Evolutionary conservation across 2,888 invertebrate species (phyloP).

Genomic region (Bimastos eiseni): DNA sequence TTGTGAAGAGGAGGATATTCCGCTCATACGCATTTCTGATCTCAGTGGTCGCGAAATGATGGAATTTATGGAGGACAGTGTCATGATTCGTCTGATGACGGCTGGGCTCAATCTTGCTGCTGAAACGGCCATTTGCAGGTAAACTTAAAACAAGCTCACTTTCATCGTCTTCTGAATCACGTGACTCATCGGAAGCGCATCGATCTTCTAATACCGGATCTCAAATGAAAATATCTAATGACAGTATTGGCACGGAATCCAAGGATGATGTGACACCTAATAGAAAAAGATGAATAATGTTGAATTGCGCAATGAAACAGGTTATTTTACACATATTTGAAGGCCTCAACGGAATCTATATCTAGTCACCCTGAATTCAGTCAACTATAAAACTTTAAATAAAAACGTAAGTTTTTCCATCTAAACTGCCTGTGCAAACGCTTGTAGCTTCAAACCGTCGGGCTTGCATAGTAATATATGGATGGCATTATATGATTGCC

Average conservation of each 20-base stretch:
- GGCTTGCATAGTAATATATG: neutral
- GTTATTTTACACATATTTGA: neutral
- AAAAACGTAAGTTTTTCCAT: neutral
- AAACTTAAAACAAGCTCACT: neutral
- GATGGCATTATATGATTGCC: no score
- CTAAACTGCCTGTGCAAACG: neutral
- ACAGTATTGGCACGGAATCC: neutral
- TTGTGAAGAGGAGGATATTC: neutral
- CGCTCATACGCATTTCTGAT: neutral
- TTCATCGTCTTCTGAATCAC: neutral
- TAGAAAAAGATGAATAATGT: neutral
- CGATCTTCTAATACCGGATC: neutral
- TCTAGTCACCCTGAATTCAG: neutral
- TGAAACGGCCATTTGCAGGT: conserved; percentile 24
- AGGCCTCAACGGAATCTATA: neutral
- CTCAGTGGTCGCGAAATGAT: neutral
- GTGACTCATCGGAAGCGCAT: neutral
- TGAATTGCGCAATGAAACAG: neutral
- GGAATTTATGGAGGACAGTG: conserved; percentile 22
- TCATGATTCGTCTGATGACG: conserved; percentile 16
- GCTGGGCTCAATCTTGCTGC: conserved; percentile 7
- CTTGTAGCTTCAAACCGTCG: neutral
- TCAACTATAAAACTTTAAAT: neutral
- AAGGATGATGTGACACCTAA: neutral
- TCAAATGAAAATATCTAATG: neutral